phyloP scores from a whole-genome alignment of 1,140 invertebrate species.

The Holotrichia oblita region DNA sequence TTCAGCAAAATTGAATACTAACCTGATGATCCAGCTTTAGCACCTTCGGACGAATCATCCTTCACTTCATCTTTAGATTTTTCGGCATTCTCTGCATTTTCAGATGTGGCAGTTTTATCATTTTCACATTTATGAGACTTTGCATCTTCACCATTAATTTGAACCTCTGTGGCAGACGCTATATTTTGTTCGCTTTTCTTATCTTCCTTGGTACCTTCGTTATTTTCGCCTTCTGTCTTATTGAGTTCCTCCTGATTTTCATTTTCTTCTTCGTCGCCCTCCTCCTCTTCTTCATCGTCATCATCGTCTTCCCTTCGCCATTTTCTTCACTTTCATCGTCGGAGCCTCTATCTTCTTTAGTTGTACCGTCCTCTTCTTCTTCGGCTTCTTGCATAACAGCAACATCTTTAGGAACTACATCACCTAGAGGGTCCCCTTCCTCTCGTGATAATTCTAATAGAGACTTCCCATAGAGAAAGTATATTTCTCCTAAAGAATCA shows the following conservation, averaged over 20 bases:
- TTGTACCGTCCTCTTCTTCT: slow-evolving; percentile 62
- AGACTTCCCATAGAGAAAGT: slow-evolving; percentile 72
- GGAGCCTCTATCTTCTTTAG: slow-evolving; percentile 62
- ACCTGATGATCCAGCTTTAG: slow-evolving; percentile 31
- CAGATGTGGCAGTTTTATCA: not conserved
- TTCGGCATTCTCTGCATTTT: slow-evolving; percentile 45
- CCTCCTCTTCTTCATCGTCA: slow-evolving; percentile 63
- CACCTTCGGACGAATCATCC: slow-evolving; percentile 48
- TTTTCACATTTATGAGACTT: slow-evolving; percentile 12
- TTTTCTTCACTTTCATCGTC: slow-evolving; percentile 60
- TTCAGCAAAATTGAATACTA: not conserved
- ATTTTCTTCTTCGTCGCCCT: slow-evolving; percentile 60
- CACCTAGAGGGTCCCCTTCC: slow-evolving; percentile 82
- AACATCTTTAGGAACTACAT: slow-evolving; percentile 71
- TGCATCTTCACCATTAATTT: slow-evolving; percentile 37
- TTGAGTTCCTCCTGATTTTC: slow-evolving; percentile 51
- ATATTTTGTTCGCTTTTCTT: slow-evolving; percentile 60
- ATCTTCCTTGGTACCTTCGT: slow-evolving; percentile 59
- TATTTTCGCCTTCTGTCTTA: slow-evolving; percentile 59
- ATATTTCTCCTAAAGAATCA: slow-evolving; percentile 81
- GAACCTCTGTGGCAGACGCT: slow-evolving; percentile 36
- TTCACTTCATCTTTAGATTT: slow-evolving; percentile 53
- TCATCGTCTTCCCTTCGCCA: slow-evolving; percentile 56
- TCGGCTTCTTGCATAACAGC: slow-evolving; percentile 62
- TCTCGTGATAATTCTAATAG: slow-evolving; percentile 82